Evolutionary conservation across 2,113 vertebrate genomes (phyloP), one percentile per base, ranked within the genome.

Genomic region (Puffinus mauretanicus): DNA sequence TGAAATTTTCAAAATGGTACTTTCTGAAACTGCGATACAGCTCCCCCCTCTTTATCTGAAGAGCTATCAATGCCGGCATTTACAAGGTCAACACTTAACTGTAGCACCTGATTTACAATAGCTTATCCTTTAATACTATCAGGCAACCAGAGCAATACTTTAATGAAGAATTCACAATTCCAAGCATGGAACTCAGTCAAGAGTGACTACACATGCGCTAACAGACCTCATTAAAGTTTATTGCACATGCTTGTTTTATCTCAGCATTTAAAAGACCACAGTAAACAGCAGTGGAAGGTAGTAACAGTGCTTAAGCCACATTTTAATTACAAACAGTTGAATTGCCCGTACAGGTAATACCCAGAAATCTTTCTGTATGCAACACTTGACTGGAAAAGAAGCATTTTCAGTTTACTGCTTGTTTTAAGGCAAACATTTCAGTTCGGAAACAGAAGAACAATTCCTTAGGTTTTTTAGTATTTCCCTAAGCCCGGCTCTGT

Each of bases 141-240:
- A 25, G 78, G 75, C 86, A 86, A 27, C 36, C 62, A 69, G 17
- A 73, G 26, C n/a, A 44, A 85, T 6, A 69, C 66, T 69, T 61
- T 69, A 93, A 62, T 89, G 66, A 96, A 93, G 75, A 96, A 91
- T 30, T 93, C 91, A 34, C 34, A 55, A 91, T 94, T 93, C 91
- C 84, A 77, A 93, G 89, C 93, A 87, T 34, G 87, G 49, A 91
- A 69, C 46, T 82, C 75, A 51, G 61, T 83, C 76, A 96, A 70
- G 49, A 87, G 70, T 82, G 79, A 93, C 93, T 76, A 76, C 82
- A 71, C 16, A 75, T 7, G 55, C 2, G 0, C 51, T 70, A 90
- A 87, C 26, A 80, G 54, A 72, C 38, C 82, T 80, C 86, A 82
- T 72, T 80, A 73, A 87, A 93, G 81, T 72, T 91, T 51, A 89